Evolutionary conservation across 1,140 invertebrate species (phyloP), one percentile per base, ranked within the genome.

Genomic region (Dryas iulia): DNA sequence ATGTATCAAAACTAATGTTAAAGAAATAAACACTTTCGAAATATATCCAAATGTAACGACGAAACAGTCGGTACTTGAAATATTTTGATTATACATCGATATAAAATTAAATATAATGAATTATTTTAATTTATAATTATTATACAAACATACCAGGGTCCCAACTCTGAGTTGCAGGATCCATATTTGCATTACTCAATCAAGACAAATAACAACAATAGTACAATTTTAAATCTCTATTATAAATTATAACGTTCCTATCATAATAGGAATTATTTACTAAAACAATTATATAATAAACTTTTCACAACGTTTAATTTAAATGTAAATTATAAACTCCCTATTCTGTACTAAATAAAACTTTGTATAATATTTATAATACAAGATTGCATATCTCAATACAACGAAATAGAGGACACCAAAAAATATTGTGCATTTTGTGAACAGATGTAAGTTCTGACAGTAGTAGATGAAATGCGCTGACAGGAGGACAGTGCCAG

Each of bases 141-240:
- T 47, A 47, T 47, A 66, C 11, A 56, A 70, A 73, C 78, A 33
- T 79, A 90, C 87, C 82, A 76, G 87, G 87, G 63, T 90, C 87
- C 87, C 87, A 90, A 56, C 82, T 87, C 52, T 87, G 83, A 66
- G 82, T 65, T 28, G 79, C 25, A 62, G 72, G 70, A 70, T 89
- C 84, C 86, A 89, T 89, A 71, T 77, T 86, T 68, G 76, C 74
- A 79, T 73, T 75, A 65, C 71, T 66, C 63, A 63, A 56, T 10
- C 47, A 62, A 60, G 28, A 33, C 39, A 61, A 62, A 35, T 56
- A 58, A 62, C 33, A 54, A 39, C 31, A 47, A 31, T 39, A 60
- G 12, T 59, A 18, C 1, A n/a, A 47, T 25, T 64, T 23, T 60
- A 60, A 24, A 21, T 1, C 53, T 53, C 21, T 26, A 67, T 31